Evolutionary conservation across 2,113 vertebrate genomes (phyloP), one percentile per base, ranked within the genome.

Genomic region (Ariopsis seemanni): DNA sequence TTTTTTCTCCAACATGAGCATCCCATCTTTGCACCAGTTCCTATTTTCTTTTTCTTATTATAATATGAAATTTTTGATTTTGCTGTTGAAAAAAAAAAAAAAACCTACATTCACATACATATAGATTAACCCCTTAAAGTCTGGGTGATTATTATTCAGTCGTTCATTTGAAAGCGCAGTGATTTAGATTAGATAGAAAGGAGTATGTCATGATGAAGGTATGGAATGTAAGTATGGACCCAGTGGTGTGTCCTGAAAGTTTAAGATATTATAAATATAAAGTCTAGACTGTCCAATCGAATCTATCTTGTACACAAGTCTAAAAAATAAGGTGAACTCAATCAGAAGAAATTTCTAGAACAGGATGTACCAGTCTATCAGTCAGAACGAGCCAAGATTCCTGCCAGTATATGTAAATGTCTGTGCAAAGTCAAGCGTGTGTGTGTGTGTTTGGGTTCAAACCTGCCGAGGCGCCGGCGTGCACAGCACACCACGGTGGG

Each of bases 401-500:
- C 65, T 74, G 80, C 27, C 30, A 57, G 88, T 87, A 78, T 82
- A 81, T 85, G 84, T 82, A 85, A 84, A 85, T 88, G 78, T 86
- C 55, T 82, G 69, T 89, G 78, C 79, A 82, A 85, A 82, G 74
- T 65, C 71, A 52, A 75, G n/a, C 67, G 60, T 80, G 78, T 58
- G 84, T 50, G 85, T 58, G 83, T 83, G 82, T 80, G 85, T 81
- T 87, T 84, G 81, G 86, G 88, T 90, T 87, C 75, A 84, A 86
- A 87, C 67, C 88, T 88, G 82, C 75, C 74, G 77, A 88, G 88
- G 88, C 87, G 84, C 84, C 60, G 71, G 85, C 92, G 91, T 91
- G 89, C 92, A 92, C 91, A 91, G 91, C 86, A 92, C 88, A 91
- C 93, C 90, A 88, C 57, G 91, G 91, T 92, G 88, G 62, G 95